These are phyloP conservation scores for Bursaphelenchus okinawaensis DNA, from an alignment of 2,888 invertebrate genomes.

Conservation along the genomic window DNA sequence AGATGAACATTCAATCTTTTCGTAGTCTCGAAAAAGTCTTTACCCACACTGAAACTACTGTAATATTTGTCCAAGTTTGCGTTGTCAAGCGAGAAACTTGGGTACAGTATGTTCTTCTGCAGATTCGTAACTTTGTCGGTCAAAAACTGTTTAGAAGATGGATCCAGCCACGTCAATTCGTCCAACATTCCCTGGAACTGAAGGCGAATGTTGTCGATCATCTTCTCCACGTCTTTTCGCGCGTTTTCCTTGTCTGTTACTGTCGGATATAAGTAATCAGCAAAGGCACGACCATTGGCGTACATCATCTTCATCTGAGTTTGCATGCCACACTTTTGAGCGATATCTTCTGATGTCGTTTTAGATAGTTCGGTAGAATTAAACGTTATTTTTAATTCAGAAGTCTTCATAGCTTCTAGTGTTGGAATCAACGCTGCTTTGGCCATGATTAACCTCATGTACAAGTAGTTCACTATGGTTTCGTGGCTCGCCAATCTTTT, in stretches of 20 bases:
- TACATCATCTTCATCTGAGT: not conserved
- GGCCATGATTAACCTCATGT: not conserved
- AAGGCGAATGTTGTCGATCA: not conserved
- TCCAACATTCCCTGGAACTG: not conserved
- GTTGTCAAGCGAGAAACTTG: slow-evolving; percentile 32
- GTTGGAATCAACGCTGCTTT: not conserved
- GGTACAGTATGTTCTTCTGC: slow-evolving; percentile 34
- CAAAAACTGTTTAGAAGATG: not conserved
- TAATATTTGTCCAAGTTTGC: not conserved
- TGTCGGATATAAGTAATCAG: not conserved
- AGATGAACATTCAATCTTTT: not conserved
- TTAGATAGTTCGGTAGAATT: too few species aligned
- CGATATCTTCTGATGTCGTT: too few species aligned
- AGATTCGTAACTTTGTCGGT: not conserved
- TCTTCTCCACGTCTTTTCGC: not conserved
- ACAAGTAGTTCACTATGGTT: not conserved
- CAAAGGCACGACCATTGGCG: not conserved
- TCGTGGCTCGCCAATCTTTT: not conserved
- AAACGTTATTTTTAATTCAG: too few species aligned
- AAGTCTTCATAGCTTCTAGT: not conserved
- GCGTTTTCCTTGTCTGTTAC: not conserved
- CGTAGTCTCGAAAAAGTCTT: not conserved
- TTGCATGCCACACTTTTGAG: not conserved
- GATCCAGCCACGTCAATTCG: not conserved
- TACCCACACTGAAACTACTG: not conserved